Evolutionary conservation across 2,888 invertebrate species (phyloP).

Genomic region (Fragum whitleyi): DNA sequence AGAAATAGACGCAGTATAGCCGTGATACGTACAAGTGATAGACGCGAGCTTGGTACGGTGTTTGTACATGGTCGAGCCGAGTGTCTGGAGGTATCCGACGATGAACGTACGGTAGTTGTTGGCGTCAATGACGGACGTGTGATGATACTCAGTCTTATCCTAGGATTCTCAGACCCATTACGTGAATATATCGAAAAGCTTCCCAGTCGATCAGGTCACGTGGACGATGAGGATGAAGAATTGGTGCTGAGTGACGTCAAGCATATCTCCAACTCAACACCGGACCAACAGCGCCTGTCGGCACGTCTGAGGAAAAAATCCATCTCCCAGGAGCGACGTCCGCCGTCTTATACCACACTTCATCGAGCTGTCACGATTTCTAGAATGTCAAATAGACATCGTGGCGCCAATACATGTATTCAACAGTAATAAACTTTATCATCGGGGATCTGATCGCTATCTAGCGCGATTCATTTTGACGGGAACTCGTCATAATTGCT

Average conservation of each 20-base stretch:
- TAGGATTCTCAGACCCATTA: slow-evolving; percentile 76
- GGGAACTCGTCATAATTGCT: too few species aligned
- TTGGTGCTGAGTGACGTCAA: slow-evolving; percentile 67
- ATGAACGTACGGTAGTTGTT: slow-evolving; percentile 79
- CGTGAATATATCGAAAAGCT: slow-evolving; percentile 73
- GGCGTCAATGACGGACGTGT: slow-evolving; percentile 80
- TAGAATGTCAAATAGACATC: slow-evolving; percentile 53
- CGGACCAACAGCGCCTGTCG: slow-evolving; percentile 69
- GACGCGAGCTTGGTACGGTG: slow-evolving; percentile 65
- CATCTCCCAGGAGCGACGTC: slow-evolving; percentile 57
- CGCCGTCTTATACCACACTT: slow-evolving; percentile 72
- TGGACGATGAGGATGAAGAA: slow-evolving; percentile 29
- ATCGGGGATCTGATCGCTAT: too few species aligned
- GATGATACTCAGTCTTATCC: slow-evolving; percentile 75
- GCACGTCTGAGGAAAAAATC: slow-evolving; percentile 56
- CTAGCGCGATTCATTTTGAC: too few species aligned
- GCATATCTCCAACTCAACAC: slow-evolving; percentile 62
- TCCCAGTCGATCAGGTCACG: slow-evolving; percentile 59
- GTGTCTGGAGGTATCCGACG: slow-evolving; percentile 72
- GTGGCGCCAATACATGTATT: slow-evolving; percentile 43
- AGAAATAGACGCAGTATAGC: slow-evolving; percentile 68
- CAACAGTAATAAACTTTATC: slow-evolving; percentile 60
- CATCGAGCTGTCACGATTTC: slow-evolving; percentile 70
- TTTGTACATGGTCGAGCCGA: slow-evolving; percentile 78
- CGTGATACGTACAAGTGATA: slow-evolving; percentile 71